Percentiles rank a stretch among this genome's conserved stretches.
These are phyloP conservation scores for pig (Sus scrofa) DNA, from an alignment of 2,113 vertebrate species.

Conservation along the genomic window DNA sequence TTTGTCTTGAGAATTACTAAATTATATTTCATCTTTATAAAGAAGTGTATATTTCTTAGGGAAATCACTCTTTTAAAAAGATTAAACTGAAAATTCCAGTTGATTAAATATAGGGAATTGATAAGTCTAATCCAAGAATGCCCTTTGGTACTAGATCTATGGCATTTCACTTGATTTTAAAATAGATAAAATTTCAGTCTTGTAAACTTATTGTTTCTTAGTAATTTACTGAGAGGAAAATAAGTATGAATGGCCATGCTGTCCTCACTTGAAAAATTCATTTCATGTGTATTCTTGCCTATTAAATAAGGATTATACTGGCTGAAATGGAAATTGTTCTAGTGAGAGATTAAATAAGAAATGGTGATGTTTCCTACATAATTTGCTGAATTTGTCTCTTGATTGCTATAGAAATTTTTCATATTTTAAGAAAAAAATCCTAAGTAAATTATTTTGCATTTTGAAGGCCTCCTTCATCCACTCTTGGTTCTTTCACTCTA, in stretches of 20 bases:
- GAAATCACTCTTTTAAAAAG: background rate
- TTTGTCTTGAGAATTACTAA: conserved; percentile 8
- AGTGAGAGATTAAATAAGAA: background rate
- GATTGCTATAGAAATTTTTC: background rate
- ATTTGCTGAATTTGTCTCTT: background rate
- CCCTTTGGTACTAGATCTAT: background rate
- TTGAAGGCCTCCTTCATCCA: background rate
- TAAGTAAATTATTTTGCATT: background rate
- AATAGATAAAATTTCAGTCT: conserved; percentile 21
- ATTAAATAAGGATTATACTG: background rate
- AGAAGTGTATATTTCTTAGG: background rate
- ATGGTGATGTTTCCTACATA: background rate
- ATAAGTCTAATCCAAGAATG: background rate
- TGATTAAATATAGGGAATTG: background rate
- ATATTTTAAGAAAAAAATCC: background rate
- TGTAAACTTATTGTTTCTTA: background rate
- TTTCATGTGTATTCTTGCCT: background rate
- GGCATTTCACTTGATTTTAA: conserved; percentile 11
- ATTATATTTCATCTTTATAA: background rate
- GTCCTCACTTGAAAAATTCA: background rate
- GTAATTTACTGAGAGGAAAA: background rate
- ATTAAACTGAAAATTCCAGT: background rate
- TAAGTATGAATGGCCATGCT: background rate
- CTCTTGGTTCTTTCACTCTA: background rate
- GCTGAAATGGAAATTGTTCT: background rate